Evolutionary conservation across 2,113 vertebrate species (phyloP), one percentile per base, ranked within the genome.

Genomic region (Lonchura striata): DNA sequence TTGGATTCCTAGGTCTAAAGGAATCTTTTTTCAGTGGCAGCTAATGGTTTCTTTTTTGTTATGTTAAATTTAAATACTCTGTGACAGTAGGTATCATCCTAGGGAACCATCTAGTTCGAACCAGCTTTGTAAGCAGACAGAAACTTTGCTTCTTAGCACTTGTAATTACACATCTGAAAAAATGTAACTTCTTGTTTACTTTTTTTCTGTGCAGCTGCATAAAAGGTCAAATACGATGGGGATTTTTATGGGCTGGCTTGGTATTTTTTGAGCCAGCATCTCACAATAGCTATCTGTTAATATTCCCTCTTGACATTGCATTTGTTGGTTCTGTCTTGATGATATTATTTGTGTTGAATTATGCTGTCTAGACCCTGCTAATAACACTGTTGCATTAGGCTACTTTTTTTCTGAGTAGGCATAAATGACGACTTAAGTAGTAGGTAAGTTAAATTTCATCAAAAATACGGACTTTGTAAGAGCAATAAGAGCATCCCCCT

Each of bases 201-300:
- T 95, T 97, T 94, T 94, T 81, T 68, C 88, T 79, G 44, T 97
- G 96, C 96, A 97, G 95, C 96, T 97, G 94, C 93, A 50, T 71
- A 52, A 81, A 86, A 96, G 82, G 79, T 86, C 82, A 75, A 86
- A 90, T 94, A 21, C 90, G 78, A 5, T 65, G 49, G 82, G 94
- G 86, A 93, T 84, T 94, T 90, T 82, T 93, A 65, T 96, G 94
- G 82, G 30, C 90, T 81, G 31, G 53, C 76, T 93, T 75, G 57
- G 14, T 93, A 11, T 66, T 86, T 90, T 88, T 86, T 2, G 5
- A 87, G 94, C 93, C 89, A 97, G 18, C 20, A 0, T 97, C 92
- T 95, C 56, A 97, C 83, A 96, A 95, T 92, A 94, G 86, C 64
- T 84, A 9, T 96, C 89, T 96, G 85, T 95, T 94, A 78, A 66